Conservation (phyloP, 2,113 vertebrate species). For the Melanerpes aurifrons region DNA sequence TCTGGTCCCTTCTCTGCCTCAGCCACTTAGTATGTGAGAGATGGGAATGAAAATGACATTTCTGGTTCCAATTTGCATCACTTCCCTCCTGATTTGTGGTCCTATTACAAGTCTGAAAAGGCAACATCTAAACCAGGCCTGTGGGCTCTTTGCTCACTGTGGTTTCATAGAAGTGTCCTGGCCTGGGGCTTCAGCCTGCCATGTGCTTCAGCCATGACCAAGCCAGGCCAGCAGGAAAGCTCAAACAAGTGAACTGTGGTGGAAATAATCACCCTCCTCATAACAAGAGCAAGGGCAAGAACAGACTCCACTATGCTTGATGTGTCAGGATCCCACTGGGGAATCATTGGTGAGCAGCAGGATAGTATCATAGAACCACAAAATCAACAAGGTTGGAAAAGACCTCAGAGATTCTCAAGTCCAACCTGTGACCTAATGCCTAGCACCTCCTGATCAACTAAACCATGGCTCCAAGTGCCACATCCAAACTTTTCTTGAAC, state of each 20-base stretch:
- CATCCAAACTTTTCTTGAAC: no score
- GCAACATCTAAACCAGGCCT: not conserved
- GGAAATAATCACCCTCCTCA: not conserved
- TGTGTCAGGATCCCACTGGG: not conserved
- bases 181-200: not conserved
- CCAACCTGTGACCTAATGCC: no score
- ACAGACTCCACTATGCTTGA: not conserved
- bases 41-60: not conserved
- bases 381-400: no score
- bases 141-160: not conserved
- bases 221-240: not conserved
- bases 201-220: fast-evolving
- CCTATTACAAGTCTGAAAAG: not conserved
- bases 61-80: not conserved
- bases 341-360: fast-evolving
- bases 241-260: not conserved
- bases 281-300: not conserved
- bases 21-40: not conserved
- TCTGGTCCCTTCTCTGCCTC: not conserved
- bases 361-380: not conserved
- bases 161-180: not conserved
- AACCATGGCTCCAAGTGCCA: no score
- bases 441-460: no score
- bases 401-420: no score
- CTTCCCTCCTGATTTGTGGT: not conserved